Evolutionary conservation across 2,888 invertebrate genomes (phyloP).

Genomic region (Lasioglossum zephyrum): DNA sequence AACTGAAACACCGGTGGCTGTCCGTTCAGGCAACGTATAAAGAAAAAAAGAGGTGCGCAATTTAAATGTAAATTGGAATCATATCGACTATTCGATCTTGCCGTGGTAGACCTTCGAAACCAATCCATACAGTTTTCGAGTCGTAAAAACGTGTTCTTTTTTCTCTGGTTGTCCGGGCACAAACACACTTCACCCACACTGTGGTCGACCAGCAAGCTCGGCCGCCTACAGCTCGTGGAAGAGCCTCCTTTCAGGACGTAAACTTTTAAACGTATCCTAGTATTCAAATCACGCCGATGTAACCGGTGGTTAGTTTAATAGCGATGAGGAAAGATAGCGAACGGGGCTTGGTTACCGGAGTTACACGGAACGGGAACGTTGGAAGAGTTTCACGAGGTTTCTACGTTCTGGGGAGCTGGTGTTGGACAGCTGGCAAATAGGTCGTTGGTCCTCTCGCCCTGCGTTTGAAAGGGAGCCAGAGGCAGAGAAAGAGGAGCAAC

Average conservation of each 20-base stretch:
- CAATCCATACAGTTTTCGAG: constrained; percentile 39
- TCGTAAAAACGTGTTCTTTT: constrained; percentile 31
- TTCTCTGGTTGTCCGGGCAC: background rate
- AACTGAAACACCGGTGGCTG: constrained; percentile 41
- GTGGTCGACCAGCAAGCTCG: background rate
- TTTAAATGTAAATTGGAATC: constrained; percentile 71
- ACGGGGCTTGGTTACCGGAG: constrained; percentile 2
- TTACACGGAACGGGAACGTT: constrained; percentile 28
- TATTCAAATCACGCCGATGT: constrained; percentile 51
- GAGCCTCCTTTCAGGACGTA: constrained; percentile 21
- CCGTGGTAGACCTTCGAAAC: constrained; percentile 20
- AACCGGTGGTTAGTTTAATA: constrained; percentile 61
- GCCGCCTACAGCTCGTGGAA: background rate
- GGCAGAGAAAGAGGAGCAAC: background rate
- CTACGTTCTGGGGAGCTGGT: constrained; percentile 11
- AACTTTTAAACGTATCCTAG: constrained; percentile 48
- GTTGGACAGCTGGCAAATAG: constrained; percentile 38
- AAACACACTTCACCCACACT: background rate
- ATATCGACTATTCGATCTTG: constrained; percentile 59
- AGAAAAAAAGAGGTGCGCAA: constrained; percentile 53
- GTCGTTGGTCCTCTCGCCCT: constrained; percentile 36
- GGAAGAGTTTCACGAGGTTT: constrained; percentile 40
- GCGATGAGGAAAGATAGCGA: constrained; percentile 51
- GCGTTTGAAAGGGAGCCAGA: background rate
- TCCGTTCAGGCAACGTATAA: constrained; percentile 29